Evolutionary conservation across 2,113 vertebrate species (phyloP), one percentile per base, ranked within the genome.

Genomic region (Antennarius striatus): DNA sequence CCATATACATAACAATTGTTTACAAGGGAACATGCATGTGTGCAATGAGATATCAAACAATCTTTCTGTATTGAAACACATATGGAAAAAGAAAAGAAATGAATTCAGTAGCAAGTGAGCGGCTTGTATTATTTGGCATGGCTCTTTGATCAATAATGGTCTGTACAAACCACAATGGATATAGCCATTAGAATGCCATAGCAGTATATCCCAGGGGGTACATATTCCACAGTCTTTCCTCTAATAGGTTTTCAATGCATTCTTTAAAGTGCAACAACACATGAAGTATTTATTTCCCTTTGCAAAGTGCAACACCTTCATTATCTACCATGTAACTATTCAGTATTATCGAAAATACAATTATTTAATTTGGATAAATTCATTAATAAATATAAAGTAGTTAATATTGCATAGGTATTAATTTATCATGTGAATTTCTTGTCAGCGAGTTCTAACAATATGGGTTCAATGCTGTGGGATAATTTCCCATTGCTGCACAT

Each of bases 211-310:
- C 86, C 81, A 73, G 22, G 67, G 81, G 85, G 22, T 72, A 70
- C 73, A 80, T 91, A 82, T 81, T 84, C 80, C 73, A 74, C 68
- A 63, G 68, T 81, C 59, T 82, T 77, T 79, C 72, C 65, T 71
- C 88, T 89, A 91, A 91, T 84, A 85, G 88, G 83, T 76, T 91
- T 89, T 86, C 56, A 85, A 84, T 85, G 88, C 82, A 84, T 88
- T 83, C 79, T 85, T 84, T 60, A 63, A 84, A 88, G 78, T 86
- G 83, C 87, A 87, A 81, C 77, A 88, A 82, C 78, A 76, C 76
- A 86, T 85, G 79, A 69, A 89, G 83, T 83, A 88, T 90, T 84
- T 68, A 87, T 84, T 72, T 51, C 58, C 68, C 61, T 73, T 58
- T 79, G 56, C 65, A 54, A 78, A 81, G 64, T 59, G 80, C 83